Evolutionary conservation across 2,113 vertebrate species (phyloP).

Genomic region (Asarcornis scutulata): DNA sequence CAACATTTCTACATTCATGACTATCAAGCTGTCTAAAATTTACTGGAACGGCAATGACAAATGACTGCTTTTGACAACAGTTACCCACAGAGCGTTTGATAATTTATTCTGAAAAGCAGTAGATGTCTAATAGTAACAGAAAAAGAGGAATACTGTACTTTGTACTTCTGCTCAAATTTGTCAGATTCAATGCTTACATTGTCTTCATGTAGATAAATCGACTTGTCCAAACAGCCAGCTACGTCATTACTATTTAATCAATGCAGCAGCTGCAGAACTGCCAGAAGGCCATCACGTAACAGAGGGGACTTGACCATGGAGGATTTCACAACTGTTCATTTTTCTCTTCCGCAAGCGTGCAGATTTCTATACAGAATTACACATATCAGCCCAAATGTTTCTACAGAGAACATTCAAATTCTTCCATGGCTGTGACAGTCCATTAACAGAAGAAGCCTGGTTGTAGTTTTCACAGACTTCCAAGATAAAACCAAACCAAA

Average conservation of each 20-base stretch:
- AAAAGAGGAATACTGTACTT: constrained; percentile 7
- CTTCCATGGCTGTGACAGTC: background rate
- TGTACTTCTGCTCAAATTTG: background rate
- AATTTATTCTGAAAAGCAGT: background rate
- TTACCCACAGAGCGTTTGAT: background rate
- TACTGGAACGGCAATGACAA: background rate
- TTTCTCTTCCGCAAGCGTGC: background rate
- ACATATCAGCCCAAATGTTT: background rate
- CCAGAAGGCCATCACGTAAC: background rate
- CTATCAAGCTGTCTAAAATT: background rate
- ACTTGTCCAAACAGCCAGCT: constrained; percentile 19
- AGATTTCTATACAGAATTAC: background rate
- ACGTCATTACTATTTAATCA: constrained; percentile 30
- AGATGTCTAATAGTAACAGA: background rate
- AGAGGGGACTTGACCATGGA: background rate
- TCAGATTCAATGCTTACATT: constrained; percentile 24
- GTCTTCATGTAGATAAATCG: constrained; percentile 6
- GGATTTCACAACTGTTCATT: background rate
- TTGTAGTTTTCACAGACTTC: background rate
- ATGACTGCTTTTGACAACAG: background rate
- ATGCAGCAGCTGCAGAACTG: constrained; percentile 15
- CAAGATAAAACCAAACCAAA: background rate
- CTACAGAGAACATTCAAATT: background rate
- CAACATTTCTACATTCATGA: background rate
- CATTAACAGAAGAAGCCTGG: background rate